These are phyloP conservation scores for Patiria pectinifera DNA, from an alignment of 53 echinoderm and acorn worm genomes.

Conservation along the genomic window DNA sequence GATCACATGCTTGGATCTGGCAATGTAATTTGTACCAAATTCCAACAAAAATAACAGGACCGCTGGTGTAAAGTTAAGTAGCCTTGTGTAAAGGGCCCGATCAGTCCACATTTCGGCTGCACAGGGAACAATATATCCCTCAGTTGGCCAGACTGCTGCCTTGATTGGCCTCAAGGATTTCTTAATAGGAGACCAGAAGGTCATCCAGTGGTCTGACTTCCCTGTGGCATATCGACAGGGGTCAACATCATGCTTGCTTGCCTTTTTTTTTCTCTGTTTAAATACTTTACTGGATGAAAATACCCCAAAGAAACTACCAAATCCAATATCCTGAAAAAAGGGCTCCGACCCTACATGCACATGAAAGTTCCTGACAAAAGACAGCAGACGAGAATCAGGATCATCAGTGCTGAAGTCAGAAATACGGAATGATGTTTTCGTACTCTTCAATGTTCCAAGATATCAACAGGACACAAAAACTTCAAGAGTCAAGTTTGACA, in stretches of 20 bases:
- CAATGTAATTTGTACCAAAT: slow-evolving; percentile 68
- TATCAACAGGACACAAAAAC: too few relatives aligned
- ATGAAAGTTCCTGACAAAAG: too few relatives aligned
- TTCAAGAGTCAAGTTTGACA: too few relatives aligned
- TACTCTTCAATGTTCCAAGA: too few relatives aligned
- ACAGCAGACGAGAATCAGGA: too few relatives aligned
- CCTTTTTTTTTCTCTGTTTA: background rate
- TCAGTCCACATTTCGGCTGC: background rate
- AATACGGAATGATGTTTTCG: too few relatives aligned
- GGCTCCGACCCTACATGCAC: too few relatives aligned
- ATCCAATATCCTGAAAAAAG: background rate
- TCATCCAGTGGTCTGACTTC: slow-evolving; percentile 14
- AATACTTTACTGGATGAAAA: background rate
- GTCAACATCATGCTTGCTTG: background rate
- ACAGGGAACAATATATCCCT: slow-evolving; percentile 56
- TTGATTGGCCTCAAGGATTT: slow-evolving; percentile 45
- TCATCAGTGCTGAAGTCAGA: too few relatives aligned
- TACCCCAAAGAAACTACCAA: background rate
- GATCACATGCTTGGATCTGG: slow-evolving; percentile 43
- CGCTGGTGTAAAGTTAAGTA: slow-evolving; percentile 27
- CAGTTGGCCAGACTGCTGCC: slow-evolving; percentile 42
- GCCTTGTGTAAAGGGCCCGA: slow-evolving; percentile 15
- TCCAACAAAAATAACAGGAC: slow-evolving; percentile 56
- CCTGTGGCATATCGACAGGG: slow-evolving; percentile 13
- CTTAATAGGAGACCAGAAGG: slow-evolving; percentile 58